Base-by-base conservation (phyloP, 1,140 invertebrate species). In the Odontomachus brunneus region DNA sequence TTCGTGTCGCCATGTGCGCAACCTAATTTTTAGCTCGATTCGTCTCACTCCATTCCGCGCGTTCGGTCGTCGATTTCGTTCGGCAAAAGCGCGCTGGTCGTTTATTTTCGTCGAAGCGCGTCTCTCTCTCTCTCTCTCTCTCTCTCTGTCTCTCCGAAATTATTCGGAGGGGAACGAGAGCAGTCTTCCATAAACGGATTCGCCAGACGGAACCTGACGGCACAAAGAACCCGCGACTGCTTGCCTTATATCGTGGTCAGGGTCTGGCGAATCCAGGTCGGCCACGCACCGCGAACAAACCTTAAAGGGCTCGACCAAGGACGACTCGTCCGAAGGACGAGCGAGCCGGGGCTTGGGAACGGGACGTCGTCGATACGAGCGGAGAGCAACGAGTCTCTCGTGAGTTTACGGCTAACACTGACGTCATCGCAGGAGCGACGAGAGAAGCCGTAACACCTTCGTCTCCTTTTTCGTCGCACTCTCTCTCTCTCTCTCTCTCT, bases 221-320 rank as follows among this genome's bases (percentile, higher is more conserved):
- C 71, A 75, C 66, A 57, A 57, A 38, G 49, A 51, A 17, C 51
- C 48, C 26, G 69, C 67, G 76, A 74, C 82, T 83, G 76, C 62
- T 59, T 75, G 87, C 38, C 49, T 60, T 63, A 29, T 63, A 91
- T 89, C 84, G 89, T 91, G 90, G 90, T 90, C 90, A 92, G 89
- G 91, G 90, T 85, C 82, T 67, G 19, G 4, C 60, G 83, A 75
- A 90, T 89, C 85, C 67, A 76, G 81, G 90, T 81, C 87, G 73
- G 4, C 19, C 62, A 48, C 48, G 66, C 26, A 62, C 19, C 33
- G 26, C 15, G 48, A 29, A 0, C 76, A 53, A 66, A 71, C 88
- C 87, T 90, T 89, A 89, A 90, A 88, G 87, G 89, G 88, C 51
- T 73, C 22, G 15, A 14, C 55, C 88, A 88, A 89, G 88, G 89